These are phyloP conservation scores for Neoniphon sammara DNA, from an alignment of 2,797 vertebrate genomes.

Conservation along the genomic window DNA sequence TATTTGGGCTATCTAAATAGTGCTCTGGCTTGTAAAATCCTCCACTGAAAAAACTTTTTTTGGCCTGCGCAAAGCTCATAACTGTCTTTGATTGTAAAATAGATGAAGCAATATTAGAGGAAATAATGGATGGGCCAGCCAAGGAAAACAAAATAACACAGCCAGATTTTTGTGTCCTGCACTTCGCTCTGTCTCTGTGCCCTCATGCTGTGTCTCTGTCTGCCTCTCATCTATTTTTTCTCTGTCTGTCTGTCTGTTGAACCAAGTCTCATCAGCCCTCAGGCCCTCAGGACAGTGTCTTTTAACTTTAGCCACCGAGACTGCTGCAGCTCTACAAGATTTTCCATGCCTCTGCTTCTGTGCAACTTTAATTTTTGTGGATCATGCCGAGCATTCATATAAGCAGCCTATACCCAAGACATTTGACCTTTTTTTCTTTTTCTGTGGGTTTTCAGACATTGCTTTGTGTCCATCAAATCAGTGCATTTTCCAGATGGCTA, in stretches of 20 bases:
- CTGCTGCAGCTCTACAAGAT: neutral
- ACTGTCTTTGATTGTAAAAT: too few species aligned
- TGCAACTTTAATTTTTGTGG: neutral
- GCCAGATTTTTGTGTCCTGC: neutral
- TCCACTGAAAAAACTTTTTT: too few species aligned
- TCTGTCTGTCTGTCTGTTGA: neutral
- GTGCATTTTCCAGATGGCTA: neutral
- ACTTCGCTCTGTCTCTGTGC: too few species aligned
- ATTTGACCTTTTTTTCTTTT: too few species aligned
- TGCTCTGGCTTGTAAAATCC: too few species aligned
- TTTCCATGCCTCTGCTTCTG: too few species aligned
- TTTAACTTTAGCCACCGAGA: neutral
- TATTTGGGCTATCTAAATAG: too few species aligned
- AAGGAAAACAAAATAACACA: too few species aligned
- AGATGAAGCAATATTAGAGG: too few species aligned
- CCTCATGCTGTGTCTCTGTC: neutral
- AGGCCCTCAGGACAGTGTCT: neutral
- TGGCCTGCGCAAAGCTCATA: too few species aligned
- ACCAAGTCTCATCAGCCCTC: neutral
- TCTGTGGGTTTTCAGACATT: too few species aligned
- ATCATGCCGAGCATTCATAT: neutral
- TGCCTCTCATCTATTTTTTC: conserved; percentile 12
- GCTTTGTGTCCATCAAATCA: neutral
- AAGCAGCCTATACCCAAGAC: neutral
- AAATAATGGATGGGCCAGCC: neutral